Evolutionary conservation across 2,888 invertebrate species (phyloP).

Genomic region (Megamerina dolium): DNA sequence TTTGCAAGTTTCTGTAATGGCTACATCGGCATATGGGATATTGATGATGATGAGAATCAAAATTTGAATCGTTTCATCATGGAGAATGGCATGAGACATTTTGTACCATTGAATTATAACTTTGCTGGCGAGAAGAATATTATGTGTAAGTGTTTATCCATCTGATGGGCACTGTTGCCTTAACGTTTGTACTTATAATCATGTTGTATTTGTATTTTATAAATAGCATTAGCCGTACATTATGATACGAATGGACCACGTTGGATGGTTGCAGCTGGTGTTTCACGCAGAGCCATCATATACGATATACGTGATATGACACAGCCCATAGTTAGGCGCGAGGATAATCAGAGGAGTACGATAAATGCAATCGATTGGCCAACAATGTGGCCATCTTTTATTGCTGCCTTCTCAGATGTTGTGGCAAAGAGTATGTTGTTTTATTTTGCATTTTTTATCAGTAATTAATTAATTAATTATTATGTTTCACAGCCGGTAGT

Average conservation of each 20-base stretch:
- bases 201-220: no score
- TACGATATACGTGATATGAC: slow-evolving; percentile 36
- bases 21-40: slow-evolving; percentile 58
- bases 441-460: no score
- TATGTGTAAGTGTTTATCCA: slow-evolving; percentile 52
- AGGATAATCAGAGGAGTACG: slow-evolving; percentile 26
- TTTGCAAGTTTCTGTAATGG: slow-evolving; percentile 62
- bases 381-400: slow-evolving; percentile 36
- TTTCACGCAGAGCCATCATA: slow-evolving; percentile 27
- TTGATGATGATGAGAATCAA: slow-evolving; percentile 42
- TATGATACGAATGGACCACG: slow-evolving; percentile 39
- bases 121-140: slow-evolving; percentile 54
- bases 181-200: no score
- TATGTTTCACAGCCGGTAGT: no score
- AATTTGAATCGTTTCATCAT: slow-evolving; percentile 35
- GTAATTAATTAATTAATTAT: no score
- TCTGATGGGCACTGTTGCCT: no score
- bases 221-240: slow-evolving; percentile 39
- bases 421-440: slow-evolving; percentile 29
- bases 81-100: slow-evolving; percentile 35
- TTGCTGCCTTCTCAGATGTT: slow-evolving; percentile 27
- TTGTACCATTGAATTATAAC: slow-evolving; percentile 54
- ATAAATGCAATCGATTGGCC: slow-evolving; percentile 36
- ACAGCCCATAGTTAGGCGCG: slow-evolving; percentile 27
- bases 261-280: slow-evolving; percentile 35